A percentile compares a stretch with the other conserved stretches of the same genome.
Conservation (phyloP, 2,113 vertebrate species). For the Salvelinus alpinus region DNA sequence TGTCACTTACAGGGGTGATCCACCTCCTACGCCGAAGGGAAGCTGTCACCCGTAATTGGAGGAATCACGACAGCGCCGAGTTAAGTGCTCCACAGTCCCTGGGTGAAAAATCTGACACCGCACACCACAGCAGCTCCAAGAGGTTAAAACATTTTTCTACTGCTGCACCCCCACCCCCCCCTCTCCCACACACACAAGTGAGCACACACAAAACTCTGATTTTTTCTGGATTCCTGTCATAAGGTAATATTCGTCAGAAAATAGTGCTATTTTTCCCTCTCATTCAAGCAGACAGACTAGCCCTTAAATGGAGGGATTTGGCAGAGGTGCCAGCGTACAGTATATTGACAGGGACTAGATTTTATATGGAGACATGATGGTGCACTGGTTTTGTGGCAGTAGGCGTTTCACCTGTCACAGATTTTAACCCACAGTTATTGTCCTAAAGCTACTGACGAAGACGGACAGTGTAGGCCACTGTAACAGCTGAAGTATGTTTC, state of each 20-base stretch:
- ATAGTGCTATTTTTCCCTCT: background rate
- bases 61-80: constrained; percentile 73
- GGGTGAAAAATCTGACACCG: constrained; percentile 68
- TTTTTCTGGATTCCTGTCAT: constrained; percentile 7
- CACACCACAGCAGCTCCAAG: constrained; percentile 55
- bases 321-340: background rate
- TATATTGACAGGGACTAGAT: background rate
- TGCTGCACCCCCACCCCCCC: constrained; percentile 15
- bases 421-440: background rate
- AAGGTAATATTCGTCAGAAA: background rate
- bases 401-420: no score
- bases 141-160: constrained; percentile 51
- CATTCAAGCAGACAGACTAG: background rate
- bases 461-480: background rate
- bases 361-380: background rate
- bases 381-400: background rate
- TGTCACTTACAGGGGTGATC: constrained; percentile 73
- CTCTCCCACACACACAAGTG: background rate
- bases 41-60: constrained; percentile 79
- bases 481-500: background rate
- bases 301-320: background rate
- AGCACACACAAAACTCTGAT: background rate
- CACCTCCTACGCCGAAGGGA: constrained; percentile 72
- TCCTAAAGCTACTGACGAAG: background rate
- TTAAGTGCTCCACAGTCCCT: constrained; percentile 73